Conservation (phyloP, 2,797 vertebrate genomes). For the Paratrypauchen microcephalus region DNA sequence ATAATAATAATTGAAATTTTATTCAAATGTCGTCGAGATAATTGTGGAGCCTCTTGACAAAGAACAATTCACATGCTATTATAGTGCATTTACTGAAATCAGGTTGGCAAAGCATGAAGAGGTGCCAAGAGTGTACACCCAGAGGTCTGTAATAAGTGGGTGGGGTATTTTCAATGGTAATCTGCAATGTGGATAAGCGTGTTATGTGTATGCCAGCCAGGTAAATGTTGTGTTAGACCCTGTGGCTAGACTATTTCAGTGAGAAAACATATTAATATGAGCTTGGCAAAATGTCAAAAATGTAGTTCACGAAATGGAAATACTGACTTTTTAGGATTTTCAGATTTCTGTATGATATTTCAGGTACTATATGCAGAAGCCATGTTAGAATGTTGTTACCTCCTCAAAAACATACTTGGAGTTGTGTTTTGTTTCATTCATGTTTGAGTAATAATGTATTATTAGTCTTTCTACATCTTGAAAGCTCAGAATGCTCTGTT, state of each 20-base stretch:
- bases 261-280: background rate
- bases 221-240: background rate
- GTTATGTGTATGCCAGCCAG: constrained; percentile 1
- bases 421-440: too few relatives aligned
- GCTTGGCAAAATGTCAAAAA: background rate
- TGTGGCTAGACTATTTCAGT: background rate
- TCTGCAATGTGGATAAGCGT: constrained; percentile 27
- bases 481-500: too few relatives aligned
- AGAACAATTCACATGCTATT: constrained; percentile 42
- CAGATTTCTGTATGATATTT: background rate
- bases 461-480: too few relatives aligned
- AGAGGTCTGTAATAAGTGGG: constrained; percentile 39
- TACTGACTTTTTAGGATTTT: too few relatives aligned
- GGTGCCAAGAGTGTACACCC: constrained; percentile 36
- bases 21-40: constrained; percentile 49
- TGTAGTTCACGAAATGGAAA: background rate
- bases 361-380: too few relatives aligned
- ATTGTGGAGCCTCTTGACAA: constrained; percentile 33
- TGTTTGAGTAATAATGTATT: too few relatives aligned
- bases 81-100: constrained; percentile 48
- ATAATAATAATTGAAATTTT: constrained; percentile 52
- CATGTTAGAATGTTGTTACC: too few relatives aligned
- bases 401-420: too few relatives aligned
- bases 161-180: constrained; percentile 66
- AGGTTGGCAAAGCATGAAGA: constrained; percentile 32